A percentile compares a stretch with the other conserved stretches of the same genome.
Evolutionary conservation across 2,888 invertebrate species (phyloP).

Genomic region (Machimus rusticus): DNA sequence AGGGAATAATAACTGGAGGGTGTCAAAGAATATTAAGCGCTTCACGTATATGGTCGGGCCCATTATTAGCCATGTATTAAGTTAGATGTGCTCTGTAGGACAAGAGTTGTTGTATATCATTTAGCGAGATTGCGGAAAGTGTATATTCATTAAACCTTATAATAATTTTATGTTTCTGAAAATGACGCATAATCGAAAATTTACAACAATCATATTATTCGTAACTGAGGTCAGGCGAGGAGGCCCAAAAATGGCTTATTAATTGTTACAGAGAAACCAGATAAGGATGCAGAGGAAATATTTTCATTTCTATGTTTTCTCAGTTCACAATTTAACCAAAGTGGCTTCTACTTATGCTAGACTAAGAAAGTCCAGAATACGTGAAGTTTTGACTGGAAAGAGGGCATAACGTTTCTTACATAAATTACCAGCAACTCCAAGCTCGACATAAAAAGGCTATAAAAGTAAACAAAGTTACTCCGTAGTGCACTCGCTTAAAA

Average conservation of each 20-base stretch:
- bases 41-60: background rate
- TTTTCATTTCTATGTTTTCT: background rate
- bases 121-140: background rate
- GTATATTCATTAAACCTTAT: background rate
- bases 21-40: conserved; percentile 21
- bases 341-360: background rate
- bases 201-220: background rate
- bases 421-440: background rate
- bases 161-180: background rate
- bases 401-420: background rate
- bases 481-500: background rate
- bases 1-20: conserved; percentile 27
- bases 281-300: background rate
- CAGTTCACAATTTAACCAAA: background rate
- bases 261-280: background rate
- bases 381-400: background rate
- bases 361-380: background rate
- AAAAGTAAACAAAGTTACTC: conserved; percentile 9
- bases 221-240: background rate
- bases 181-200: background rate
- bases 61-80: background rate
- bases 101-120: background rate
- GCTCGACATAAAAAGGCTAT: background rate
- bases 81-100: background rate
- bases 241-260: background rate